Percentiles rank a stretch among this genome's conserved stretches.
phyloP scores from a whole-genome alignment of 2,888 invertebrate species.

The Pristionchus maxplancki region DNA sequence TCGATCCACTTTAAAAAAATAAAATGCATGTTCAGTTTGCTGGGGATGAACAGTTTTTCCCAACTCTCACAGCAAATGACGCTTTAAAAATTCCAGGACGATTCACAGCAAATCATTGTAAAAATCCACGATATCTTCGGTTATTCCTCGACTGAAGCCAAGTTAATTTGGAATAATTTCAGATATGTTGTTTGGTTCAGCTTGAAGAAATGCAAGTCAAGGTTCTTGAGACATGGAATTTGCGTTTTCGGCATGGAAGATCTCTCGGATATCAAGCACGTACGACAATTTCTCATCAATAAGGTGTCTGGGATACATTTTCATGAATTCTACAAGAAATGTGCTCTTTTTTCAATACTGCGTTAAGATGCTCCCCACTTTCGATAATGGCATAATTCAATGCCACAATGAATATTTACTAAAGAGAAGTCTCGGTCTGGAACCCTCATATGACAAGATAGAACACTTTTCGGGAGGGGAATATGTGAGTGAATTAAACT shows the following conservation, averaged over 20 bases:
- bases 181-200: neutral
- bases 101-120: neutral
- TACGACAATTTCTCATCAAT: neutral
- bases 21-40: neutral
- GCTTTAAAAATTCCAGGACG: slow-evolving; percentile 18
- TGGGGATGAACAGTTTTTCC: neutral
- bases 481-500: too few species aligned
- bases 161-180: too few species aligned
- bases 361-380: neutral
- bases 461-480: neutral
- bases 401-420: slow-evolving; percentile 11
- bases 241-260: slow-evolving; percentile 27
- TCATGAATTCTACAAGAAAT: too few species aligned
- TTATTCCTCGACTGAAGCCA: too few species aligned
- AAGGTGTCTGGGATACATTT: too few species aligned
- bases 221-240: neutral
- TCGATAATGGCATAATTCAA: slow-evolving; percentile 20
- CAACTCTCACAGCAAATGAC: neutral
- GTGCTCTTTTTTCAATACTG: neutral
- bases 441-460: neutral
- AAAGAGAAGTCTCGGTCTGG: neutral
- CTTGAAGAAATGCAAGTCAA: neutral
- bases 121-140: too few species aligned
- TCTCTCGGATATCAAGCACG: neutral
- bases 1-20: too few species aligned